These are phyloP conservation scores for Andricus grossulariae DNA, from an alignment of 1,140 invertebrate species.

Conservation along the genomic window DNA sequence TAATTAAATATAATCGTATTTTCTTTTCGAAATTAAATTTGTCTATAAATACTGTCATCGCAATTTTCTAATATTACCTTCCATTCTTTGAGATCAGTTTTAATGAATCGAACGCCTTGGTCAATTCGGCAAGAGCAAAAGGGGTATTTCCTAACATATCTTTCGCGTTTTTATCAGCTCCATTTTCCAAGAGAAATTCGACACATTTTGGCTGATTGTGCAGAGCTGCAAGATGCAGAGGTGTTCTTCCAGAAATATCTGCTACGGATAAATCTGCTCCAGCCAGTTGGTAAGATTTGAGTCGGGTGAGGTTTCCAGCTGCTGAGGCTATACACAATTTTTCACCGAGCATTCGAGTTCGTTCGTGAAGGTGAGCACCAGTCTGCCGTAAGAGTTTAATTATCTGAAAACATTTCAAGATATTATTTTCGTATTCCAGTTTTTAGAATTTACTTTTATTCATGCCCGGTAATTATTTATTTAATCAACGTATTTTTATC, in stretches of 20 bases:
- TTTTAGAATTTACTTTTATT: too few species aligned
- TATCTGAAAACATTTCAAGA: constrained; percentile 53
- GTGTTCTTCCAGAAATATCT: constrained; percentile 79
- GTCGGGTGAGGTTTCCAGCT: constrained; percentile 75
- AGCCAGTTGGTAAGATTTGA: constrained; percentile 80
- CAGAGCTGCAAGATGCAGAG: constrained; percentile 78
- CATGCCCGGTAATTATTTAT: too few species aligned
- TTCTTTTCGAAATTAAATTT: too few species aligned
- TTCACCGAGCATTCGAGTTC: constrained; percentile 75
- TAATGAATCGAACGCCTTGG: constrained; percentile 58
- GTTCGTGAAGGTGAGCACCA: constrained; percentile 80
- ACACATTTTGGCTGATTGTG: constrained; percentile 69
- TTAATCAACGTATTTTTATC: too few species aligned
- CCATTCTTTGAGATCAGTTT: constrained; percentile 43
- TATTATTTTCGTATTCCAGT: too few species aligned
- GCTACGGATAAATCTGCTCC: constrained; percentile 79
- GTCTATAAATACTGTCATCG: too few species aligned
- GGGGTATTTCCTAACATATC: constrained; percentile 75
- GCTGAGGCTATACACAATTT: constrained; percentile 80
- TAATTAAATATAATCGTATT: too few species aligned
- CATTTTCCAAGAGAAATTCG: constrained; percentile 71
- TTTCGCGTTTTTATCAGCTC: constrained; percentile 58
- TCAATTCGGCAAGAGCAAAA: constrained; percentile 71
- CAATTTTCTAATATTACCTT: too few species aligned
- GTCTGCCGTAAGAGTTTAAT: constrained; percentile 79